Conservation (phyloP, 2,113 vertebrate species). For the Oryctolagus cuniculus region mOryCun1.1 NC_091447.1:47990001-47990500, state of each 20-base stretch:
- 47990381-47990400: neutral
- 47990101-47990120: neutral
- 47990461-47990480: neutral
- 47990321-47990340: neutral
- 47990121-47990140: neutral
- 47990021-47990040: neutral
- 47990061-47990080: neutral
- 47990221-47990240: neutral
- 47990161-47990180: neutral
- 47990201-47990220: neutral
- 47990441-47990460: neutral
- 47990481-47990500: neutral
- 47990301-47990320: neutral
- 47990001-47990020: neutral
- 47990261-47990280: neutral
- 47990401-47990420: neutral
- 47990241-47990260: neutral
- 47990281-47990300: neutral
- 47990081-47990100: neutral
- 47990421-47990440: neutral
- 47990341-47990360: conserved; percentile 53
- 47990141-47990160: neutral
- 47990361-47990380: neutral
- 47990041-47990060: neutral
- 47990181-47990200: neutral